These are phyloP conservation scores for Pica pica DNA, from an alignment of 2,113 vertebrate species.

Conservation along the genomic window DNA sequence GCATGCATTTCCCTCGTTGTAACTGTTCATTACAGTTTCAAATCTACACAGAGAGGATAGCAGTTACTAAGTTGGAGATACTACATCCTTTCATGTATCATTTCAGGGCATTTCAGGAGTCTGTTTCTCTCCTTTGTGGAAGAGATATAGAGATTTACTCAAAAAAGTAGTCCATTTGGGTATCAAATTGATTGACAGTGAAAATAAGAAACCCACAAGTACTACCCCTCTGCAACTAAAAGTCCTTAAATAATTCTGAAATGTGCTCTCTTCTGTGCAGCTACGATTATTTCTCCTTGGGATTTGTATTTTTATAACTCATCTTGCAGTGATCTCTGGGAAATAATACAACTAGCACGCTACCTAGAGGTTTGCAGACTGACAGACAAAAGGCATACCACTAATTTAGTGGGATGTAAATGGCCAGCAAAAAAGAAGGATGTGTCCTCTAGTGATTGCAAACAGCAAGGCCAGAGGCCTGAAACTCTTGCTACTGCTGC, in stretches of 20 bases:
- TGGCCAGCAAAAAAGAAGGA: background rate
- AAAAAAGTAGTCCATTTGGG: background rate
- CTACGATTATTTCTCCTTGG: background rate
- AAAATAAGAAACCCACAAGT: background rate
- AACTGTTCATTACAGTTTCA: background rate
- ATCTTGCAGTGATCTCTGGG: background rate
- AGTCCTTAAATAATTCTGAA: background rate
- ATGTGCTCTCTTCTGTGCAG: background rate
- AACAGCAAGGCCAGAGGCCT: background rate
- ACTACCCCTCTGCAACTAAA: background rate
- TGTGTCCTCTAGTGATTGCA: background rate
- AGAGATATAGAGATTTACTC: background rate
- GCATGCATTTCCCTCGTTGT: background rate
- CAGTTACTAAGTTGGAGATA: background rate
- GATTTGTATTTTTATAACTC: background rate
- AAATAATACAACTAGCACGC: background rate
- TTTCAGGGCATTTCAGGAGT: background rate
- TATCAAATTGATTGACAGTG: background rate
- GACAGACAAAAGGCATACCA: background rate
- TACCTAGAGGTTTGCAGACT: background rate
- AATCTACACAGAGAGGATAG: background rate
- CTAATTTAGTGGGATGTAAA: background rate
- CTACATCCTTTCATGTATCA: background rate
- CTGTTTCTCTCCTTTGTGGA: background rate
- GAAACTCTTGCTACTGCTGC: background rate